These are phyloP conservation scores for Brachypalpus laphriformis DNA, from an alignment of 2,888 invertebrate species.

Conservation along the genomic window DNA sequence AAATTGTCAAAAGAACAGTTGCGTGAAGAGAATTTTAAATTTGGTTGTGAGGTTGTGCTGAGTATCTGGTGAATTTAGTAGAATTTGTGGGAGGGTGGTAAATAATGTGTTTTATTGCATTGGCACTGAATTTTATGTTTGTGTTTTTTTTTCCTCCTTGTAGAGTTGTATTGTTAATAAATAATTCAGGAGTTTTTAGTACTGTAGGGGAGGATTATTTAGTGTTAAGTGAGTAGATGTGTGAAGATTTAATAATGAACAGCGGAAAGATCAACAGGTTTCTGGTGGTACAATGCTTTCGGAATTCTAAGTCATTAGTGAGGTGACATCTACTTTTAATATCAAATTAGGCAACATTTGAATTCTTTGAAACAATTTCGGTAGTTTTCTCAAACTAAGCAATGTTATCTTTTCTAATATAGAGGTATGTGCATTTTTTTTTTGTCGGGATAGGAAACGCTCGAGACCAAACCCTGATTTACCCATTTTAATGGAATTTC, in stretches of 20 bases:
- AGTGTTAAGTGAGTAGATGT: slow-evolving; percentile 19
- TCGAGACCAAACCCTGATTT: too few species aligned
- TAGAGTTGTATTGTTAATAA: slow-evolving; percentile 20
- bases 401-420: too few species aligned
- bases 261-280: neutral
- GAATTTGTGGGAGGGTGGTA: neutral
- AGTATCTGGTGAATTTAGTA: neutral
- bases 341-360: too few species aligned
- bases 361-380: too few species aligned
- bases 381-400: too few species aligned
- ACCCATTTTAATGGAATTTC: too few species aligned
- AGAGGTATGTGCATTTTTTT: too few species aligned
- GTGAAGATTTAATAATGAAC: slow-evolving; percentile 30
- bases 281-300: neutral
- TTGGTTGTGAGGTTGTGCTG: neutral
- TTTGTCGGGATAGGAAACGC: too few species aligned
- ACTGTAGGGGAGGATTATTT: neutral
- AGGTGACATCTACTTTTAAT: too few species aligned
- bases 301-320: neutral
- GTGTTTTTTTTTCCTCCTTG: neutral
- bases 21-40: slow-evolving; percentile 59
- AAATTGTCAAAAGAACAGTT: slow-evolving; percentile 60
- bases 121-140: slow-evolving; percentile 32
- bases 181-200: slow-evolving; percentile 27
- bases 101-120: slow-evolving; percentile 41